A percentile compares a stretch with the other conserved stretches of the same genome.
Conservation (phyloP, 2,888 invertebrate species). For the Alloscopus bannaensis region DNA sequence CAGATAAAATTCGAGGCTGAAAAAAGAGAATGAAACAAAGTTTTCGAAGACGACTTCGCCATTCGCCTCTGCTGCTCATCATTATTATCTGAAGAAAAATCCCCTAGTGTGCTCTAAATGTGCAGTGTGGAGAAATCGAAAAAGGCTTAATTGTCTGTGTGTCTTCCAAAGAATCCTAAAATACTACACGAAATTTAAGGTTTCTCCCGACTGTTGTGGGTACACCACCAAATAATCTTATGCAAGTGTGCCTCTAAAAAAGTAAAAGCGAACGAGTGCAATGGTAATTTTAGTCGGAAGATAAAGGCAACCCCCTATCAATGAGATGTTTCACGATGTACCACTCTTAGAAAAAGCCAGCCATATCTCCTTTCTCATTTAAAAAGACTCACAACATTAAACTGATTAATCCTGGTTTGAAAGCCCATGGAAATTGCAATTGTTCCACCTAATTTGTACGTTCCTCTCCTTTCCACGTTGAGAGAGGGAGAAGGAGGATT, state of each 20-base stretch:
- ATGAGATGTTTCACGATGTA: not conserved
- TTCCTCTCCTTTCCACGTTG: too few species aligned
- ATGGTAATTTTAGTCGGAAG: constrained; percentile 32
- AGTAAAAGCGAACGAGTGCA: too few species aligned
- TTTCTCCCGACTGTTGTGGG: too few species aligned
- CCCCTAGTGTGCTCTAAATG: constrained; percentile 45
- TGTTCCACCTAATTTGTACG: constrained; percentile 65
- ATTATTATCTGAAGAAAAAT: constrained; percentile 13
- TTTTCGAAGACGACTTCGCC: too few species aligned
- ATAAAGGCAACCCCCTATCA: constrained; percentile 11
- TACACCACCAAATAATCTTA: too few species aligned
- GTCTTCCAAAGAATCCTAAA: too few species aligned
- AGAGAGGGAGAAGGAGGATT: constrained; percentile 17
- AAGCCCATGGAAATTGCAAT: constrained; percentile 64
- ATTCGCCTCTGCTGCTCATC: too few species aligned
- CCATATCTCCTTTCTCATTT: constrained; percentile 15
- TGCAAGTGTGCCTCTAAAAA: too few species aligned
- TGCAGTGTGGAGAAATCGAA: constrained; percentile 36
- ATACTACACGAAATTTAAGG: too few species aligned
- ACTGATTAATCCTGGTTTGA: constrained; percentile 62
- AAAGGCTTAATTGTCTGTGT: constrained; percentile 23
- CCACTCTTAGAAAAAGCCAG: not conserved
- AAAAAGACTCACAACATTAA: constrained; percentile 57
- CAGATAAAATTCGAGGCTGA: too few species aligned
- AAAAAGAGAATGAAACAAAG: too few species aligned